phyloP scores from a whole-genome alignment of 2,113 vertebrate genomes.

The Oceanites oceanicus region DNA sequence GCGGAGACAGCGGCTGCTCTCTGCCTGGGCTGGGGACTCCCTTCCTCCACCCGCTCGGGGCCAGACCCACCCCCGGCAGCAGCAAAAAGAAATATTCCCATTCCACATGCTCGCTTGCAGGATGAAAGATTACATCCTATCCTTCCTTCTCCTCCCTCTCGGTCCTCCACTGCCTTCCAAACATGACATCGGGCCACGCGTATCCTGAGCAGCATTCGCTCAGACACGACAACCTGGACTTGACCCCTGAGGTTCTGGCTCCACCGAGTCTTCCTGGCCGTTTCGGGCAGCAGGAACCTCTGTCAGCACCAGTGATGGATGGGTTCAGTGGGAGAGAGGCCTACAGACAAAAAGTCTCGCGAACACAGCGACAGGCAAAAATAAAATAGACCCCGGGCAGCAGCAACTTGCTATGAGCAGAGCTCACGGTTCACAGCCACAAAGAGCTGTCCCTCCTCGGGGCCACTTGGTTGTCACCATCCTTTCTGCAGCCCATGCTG shows the following conservation, averaged over 20 bases:
- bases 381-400: not conserved
- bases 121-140: constrained; percentile 57
- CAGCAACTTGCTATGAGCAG: not conserved
- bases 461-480: not conserved
- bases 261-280: constrained; percentile 75
- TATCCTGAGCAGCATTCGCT: not conserved
- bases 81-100: constrained; percentile 21
- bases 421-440: not conserved
- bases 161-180: constrained; percentile 32
- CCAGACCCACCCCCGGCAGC: not conserved
- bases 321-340: constrained; percentile 51
- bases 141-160: constrained; percentile 58
- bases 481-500: not conserved
- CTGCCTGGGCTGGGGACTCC: not conserved
- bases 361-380: not conserved
- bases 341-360: constrained; percentile 20
- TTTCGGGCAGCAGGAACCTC: constrained; percentile 61
- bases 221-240: constrained; percentile 81
- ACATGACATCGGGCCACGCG: not conserved
- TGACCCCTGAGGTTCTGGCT: constrained; percentile 85
- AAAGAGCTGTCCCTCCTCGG: not conserved
- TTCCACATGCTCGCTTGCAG: not conserved
- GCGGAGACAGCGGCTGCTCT: accelerated
- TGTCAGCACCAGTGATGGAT: constrained; percentile 65
- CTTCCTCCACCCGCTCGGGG: not conserved